These are phyloP conservation scores for Columba guinea DNA, from an alignment of 2,797 vertebrate genomes.

Conservation along the genomic window DNA sequence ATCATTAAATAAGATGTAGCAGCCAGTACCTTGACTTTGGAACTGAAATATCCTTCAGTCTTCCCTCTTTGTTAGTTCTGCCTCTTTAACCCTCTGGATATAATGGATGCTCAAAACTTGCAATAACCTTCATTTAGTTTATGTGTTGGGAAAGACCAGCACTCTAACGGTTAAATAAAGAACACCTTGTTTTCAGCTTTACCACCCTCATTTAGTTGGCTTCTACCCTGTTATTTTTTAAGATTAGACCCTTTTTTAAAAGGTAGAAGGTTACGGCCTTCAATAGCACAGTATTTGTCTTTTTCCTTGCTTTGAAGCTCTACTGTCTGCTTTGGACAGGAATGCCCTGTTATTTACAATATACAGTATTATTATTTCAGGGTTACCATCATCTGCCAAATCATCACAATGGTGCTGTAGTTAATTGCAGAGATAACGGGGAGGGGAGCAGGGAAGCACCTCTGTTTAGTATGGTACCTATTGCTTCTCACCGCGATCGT, in stretches of 20 bases:
- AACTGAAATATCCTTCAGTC: background rate
- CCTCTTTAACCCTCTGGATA: background rate
- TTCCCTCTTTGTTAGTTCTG: background rate
- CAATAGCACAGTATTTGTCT: slow-evolving; percentile 41
- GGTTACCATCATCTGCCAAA: slow-evolving; percentile 42
- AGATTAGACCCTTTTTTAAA: slow-evolving; percentile 67
- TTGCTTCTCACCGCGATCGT: background rate
- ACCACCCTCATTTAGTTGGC: slow-evolving; percentile 32
- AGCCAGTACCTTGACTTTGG: background rate
- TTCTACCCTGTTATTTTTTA: slow-evolving; percentile 62
- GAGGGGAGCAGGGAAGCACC: background rate
- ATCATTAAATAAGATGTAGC: background rate
- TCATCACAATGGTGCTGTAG: background rate
- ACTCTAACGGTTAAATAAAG: slow-evolving; percentile 49
- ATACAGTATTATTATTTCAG: slow-evolving; percentile 30
- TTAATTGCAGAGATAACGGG: slow-evolving; percentile 49
- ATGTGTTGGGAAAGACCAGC: background rate
- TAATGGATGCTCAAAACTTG: background rate
- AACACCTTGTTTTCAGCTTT: slow-evolving; percentile 50
- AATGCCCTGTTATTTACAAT: slow-evolving; percentile 47
- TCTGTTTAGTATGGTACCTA: background rate
- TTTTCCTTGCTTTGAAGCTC: slow-evolving; percentile 27
- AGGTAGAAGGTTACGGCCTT: slow-evolving; percentile 58
- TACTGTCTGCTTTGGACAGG: background rate
- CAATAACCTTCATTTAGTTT: background rate